phyloP scores from a whole-genome alignment of 2,797 vertebrate genomes.

The Betta splendens region DNA sequence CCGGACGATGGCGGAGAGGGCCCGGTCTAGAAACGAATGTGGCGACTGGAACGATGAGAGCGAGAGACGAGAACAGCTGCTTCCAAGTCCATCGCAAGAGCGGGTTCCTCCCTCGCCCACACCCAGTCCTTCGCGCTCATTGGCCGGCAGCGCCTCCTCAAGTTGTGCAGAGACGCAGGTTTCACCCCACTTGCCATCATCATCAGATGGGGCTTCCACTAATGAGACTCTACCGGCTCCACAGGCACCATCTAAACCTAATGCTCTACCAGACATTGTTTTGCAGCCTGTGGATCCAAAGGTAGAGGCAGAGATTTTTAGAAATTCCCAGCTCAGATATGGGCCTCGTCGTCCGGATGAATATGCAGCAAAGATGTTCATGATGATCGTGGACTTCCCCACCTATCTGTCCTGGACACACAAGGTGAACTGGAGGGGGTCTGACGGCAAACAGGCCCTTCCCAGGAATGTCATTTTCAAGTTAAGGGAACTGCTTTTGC shows the following conservation, averaged over 20 bases:
- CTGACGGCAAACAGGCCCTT: background rate
- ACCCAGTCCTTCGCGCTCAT: background rate
- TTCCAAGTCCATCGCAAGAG: background rate
- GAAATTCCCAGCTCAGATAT: background rate
- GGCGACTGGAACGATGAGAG: slow-evolving; percentile 2
- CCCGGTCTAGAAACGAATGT: background rate
- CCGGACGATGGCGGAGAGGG: background rate
- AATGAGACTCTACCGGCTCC: background rate
- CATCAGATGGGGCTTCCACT: background rate
- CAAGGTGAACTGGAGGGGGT: background rate
- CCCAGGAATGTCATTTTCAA: background rate
- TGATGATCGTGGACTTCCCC: background rate
- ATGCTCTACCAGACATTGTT: background rate
- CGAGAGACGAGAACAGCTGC: too few species aligned
- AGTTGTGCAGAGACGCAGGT: background rate
- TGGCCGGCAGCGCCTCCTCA: background rate
- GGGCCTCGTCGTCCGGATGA: background rate
- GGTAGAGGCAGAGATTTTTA: background rate
- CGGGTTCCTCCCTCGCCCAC: background rate
- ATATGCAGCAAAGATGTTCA: background rate
- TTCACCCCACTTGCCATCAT: background rate
- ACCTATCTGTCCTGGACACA: background rate
- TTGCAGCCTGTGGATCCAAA: background rate
- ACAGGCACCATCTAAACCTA: background rate
- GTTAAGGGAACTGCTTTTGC: slow-evolving; percentile 4